Evolutionary conservation across 2,888 invertebrate species (phyloP).

Genomic region (Tribolium freemani): DNA sequence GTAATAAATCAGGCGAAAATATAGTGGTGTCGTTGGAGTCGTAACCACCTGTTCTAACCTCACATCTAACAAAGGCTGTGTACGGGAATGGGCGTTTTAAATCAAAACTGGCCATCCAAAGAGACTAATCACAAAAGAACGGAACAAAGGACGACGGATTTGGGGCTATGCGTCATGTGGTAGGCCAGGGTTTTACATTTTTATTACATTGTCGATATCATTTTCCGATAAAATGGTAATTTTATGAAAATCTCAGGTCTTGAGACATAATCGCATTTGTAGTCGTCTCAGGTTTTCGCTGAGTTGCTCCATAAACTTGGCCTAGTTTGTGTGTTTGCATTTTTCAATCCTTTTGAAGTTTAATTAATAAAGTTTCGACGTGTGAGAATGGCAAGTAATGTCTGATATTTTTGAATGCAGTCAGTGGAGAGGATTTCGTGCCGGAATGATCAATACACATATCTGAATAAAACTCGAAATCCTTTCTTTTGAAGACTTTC

Average conservation of each 20-base stretch:
- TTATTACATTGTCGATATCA: conserved; percentile 11
- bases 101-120: background rate
- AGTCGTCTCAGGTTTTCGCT: background rate
- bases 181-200: conserved; percentile 5
- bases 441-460: conserved; percentile 32
- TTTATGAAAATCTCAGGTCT: conserved; percentile 6
- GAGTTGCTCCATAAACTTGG: conserved; percentile 2
- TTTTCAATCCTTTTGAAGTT: background rate
- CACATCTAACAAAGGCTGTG: background rate
- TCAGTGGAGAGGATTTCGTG: conserved; percentile 21
- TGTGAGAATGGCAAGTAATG: conserved; percentile 10
- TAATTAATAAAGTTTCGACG: conserved; percentile 20
- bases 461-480: conserved; percentile 32
- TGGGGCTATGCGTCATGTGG: background rate
- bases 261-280: conserved; percentile 1
- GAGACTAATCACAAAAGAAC: background rate
- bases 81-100: background rate
- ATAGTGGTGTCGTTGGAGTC: background rate
- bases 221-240: conserved; percentile 13
- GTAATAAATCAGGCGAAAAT: conserved; percentile 19
- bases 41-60: conserved; percentile 31
- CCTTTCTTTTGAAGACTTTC: conserved; percentile 21
- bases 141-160: background rate
- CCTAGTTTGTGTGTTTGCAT: background rate
- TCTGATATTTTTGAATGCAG: conserved; percentile 20